Evolutionary conservation across 1,140 invertebrate genomes (phyloP).

Genomic region (Saccostrea echinata): DNA sequence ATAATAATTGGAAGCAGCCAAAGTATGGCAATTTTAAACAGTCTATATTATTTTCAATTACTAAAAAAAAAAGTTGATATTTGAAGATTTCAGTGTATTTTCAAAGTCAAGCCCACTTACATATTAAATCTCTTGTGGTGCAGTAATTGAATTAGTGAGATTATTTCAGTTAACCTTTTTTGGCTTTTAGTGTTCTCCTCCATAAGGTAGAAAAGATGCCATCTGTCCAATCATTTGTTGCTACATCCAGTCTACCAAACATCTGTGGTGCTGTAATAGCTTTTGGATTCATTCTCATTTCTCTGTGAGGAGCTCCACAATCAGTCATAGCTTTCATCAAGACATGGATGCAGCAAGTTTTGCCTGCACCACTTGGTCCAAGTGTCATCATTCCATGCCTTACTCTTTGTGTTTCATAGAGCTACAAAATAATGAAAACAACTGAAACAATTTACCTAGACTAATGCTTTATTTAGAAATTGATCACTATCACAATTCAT

Average conservation of each 20-base stretch:
- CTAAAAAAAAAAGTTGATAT: too few species aligned
- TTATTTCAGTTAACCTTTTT: constrained; percentile 83
- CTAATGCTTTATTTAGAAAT: too few species aligned
- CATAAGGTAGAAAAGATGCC: constrained; percentile 98
- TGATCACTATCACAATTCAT: background rate
- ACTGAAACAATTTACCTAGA: background rate
- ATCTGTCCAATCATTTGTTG: constrained; percentile 99
- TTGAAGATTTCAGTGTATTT: too few species aligned
- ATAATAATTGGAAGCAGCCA: too few species aligned
- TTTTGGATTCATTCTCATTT: constrained; percentile 99
- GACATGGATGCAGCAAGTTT: constrained; percentile 95
- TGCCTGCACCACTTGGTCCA: constrained; percentile 90
- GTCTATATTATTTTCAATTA: too few species aligned
- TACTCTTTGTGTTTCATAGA: constrained; percentile 97
- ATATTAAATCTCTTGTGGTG: too few species aligned
- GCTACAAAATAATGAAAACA: constrained; percentile 83
- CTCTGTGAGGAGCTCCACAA: constrained; percentile 80
- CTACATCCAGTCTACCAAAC: constrained; percentile 97
- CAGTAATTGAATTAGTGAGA: too few species aligned
- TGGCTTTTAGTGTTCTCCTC: constrained; percentile 95
- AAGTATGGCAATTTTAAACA: too few species aligned
- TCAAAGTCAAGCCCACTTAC: too few species aligned
- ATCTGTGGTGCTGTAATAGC: constrained; percentile 98
- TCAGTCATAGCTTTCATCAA: constrained; percentile 87
- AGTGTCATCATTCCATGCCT: constrained; percentile 98